Conservation (phyloP, 1,140 invertebrate species). For the Papilio machaon region DNA sequence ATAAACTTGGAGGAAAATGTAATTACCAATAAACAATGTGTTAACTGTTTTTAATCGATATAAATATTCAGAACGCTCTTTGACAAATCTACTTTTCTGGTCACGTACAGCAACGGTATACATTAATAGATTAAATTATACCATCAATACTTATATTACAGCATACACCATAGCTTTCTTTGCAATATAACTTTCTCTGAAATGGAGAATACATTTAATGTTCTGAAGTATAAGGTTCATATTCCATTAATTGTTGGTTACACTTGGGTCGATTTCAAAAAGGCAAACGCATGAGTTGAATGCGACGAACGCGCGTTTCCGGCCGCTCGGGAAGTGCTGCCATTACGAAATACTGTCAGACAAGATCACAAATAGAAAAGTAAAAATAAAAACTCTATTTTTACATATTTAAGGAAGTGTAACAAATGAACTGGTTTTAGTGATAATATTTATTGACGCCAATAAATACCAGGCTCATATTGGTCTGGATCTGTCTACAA, state of each 20-base stretch:
- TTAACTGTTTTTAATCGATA: slow-evolving; percentile 32
- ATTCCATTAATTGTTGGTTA: slow-evolving; percentile 5
- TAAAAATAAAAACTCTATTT: slow-evolving; percentile 13
- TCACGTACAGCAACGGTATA: slow-evolving; percentile 61
- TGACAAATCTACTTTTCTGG: slow-evolving; percentile 50
- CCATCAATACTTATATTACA: slow-evolving; percentile 22
- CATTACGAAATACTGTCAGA: slow-evolving; percentile 48
- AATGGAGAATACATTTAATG: not conserved
- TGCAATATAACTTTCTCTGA: slow-evolving; percentile 40
- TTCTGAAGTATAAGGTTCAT: not conserved
- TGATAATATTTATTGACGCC: not conserved
- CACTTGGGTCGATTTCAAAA: slow-evolving; percentile 45
- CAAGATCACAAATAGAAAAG: slow-evolving; percentile 37
- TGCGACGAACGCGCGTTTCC: slow-evolving; percentile 54
- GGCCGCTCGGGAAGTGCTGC: slow-evolving; percentile 51
- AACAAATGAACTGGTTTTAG: not conserved
- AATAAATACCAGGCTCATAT: not conserved
- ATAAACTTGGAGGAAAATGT: no score
- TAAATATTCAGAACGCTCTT: slow-evolving; percentile 47
- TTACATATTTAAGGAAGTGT: not conserved
- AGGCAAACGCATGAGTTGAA: slow-evolving; percentile 53
- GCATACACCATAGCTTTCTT: slow-evolving; percentile 46
- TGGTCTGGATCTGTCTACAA: not conserved
- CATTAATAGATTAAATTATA: slow-evolving; percentile 42
- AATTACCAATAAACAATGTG: not conserved